phyloP scores from a whole-genome alignment of 2,797 vertebrate species.

The Brachymystax lenok region DNA sequence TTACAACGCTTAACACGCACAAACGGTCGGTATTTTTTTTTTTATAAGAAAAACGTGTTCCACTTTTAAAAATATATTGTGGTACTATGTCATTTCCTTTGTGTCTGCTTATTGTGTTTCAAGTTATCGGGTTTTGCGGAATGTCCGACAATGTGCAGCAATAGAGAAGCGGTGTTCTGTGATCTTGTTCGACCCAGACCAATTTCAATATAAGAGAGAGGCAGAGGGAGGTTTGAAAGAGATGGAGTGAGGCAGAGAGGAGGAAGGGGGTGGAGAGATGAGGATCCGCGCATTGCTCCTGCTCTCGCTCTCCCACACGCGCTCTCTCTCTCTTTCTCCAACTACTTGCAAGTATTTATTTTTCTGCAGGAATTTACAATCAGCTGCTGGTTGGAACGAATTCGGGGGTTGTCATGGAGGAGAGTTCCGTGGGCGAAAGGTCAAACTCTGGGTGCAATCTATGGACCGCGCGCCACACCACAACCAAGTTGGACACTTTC shows the following conservation, averaged over 20 bases:
- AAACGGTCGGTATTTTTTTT: constrained; percentile 55
- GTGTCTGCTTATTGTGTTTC: constrained; percentile 63
- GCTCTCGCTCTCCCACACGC: constrained; percentile 21
- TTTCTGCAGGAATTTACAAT: constrained; percentile 81
- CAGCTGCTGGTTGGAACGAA: constrained; percentile 69
- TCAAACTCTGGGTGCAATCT: constrained; percentile 80
- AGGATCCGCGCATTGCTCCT: constrained; percentile 75
- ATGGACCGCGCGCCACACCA: constrained; percentile 68
- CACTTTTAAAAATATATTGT: constrained; percentile 56
- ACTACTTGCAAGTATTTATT: constrained; percentile 41
- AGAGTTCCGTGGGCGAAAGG: constrained; percentile 84
- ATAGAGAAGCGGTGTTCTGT: constrained; percentile 70
- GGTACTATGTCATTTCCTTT: constrained; percentile 57
- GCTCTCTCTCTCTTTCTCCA: constrained; percentile 25
- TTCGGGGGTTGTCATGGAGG: constrained; percentile 81
- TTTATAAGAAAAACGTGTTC: constrained; percentile 45
- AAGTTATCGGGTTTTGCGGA: constrained; percentile 66
- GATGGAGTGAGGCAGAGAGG: constrained; percentile 37
- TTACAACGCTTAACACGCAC: constrained; percentile 64
- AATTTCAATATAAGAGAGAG: constrained; percentile 81
- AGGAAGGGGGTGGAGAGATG: constrained; percentile 36
- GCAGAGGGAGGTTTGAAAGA: constrained; percentile 22
- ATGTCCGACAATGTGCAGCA: constrained; percentile 69
- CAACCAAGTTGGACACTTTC: constrained; percentile 23
- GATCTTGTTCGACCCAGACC: constrained; percentile 78